These are phyloP conservation scores for Agriopis leucophaearia DNA, from an alignment of 2,888 invertebrate species.

Conservation along the genomic window DNA sequence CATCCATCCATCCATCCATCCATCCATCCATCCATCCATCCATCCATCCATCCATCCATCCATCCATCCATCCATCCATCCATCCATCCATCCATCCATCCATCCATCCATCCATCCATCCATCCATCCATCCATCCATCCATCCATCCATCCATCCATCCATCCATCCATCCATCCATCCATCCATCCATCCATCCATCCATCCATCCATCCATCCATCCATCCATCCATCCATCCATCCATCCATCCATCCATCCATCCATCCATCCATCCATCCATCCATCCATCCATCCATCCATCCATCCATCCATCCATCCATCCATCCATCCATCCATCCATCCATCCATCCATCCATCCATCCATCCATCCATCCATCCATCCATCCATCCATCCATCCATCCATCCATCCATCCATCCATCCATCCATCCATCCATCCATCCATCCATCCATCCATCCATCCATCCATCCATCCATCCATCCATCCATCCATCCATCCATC, in stretches of 20 bases:
- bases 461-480: constrained; percentile 15
- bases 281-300: constrained; percentile 1
- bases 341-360: constrained; percentile 1
- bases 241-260: constrained; percentile 1
- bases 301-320: constrained; percentile 1
- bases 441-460: constrained; percentile 16
- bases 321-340: constrained; percentile 1
- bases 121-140: constrained; percentile 15
- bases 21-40: constrained; percentile 15
- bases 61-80: constrained; percentile 15
- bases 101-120: constrained; percentile 15
- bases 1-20: constrained; percentile 21
- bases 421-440: constrained; percentile 15
- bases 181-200: constrained; percentile 15
- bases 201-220: constrained; percentile 15
- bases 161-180: constrained; percentile 15
- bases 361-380: constrained; percentile 1
- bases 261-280: constrained; percentile 1
- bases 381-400: constrained; percentile 1
- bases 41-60: constrained; percentile 15
- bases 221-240: constrained; percentile 6
- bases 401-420: constrained; percentile 10
- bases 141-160: constrained; percentile 15
- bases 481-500: constrained; percentile 15
- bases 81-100: constrained; percentile 15